Base-by-base conservation (phyloP, 2,888 invertebrate genomes). In the Ligdia adustata region DNA sequence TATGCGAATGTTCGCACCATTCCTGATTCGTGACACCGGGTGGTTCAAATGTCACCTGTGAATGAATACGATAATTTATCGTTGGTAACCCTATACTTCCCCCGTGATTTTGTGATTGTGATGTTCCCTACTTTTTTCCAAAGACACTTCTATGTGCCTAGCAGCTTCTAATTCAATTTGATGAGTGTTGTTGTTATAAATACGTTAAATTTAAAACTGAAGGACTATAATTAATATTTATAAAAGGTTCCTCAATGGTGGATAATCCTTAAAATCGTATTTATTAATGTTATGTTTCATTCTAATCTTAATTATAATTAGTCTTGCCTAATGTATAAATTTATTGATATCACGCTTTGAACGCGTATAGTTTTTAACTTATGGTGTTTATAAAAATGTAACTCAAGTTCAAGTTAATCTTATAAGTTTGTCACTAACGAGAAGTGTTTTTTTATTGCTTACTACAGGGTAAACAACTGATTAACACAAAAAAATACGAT, bases 401-500 rank as follows among this genome's bases (percentile, higher is more conserved):
- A 24, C 28, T 34, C 34, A 37, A 29, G 12, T 40, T 39, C 16
- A 5, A 20, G 6, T 27, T 26, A 7, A 12, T 16, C 3, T 47
- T 31, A 43, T 34, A 11, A 20, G 34, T 9, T 15, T 6, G n/a
- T 6, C 7, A 22, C 22, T n/a, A 22, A 22, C 6, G 22, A 22
- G n/a, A 22, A 22, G 7, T n/a, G 3, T n/a, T 41, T 29, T 12
- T 29, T 35, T 38, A 18, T 41, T 43, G 44, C 51, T 48, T 51
- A 42, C 39, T 29, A 51, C 51, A 55, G 51, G 55, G 55, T 51
- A 55, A n/a, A 22, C 22, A 22, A 16, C 3, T n/a, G n/a, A n/a
- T n/a, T n/a, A n/a, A n/a, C n/a, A n/a, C n/a, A n/a, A n/a, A n/a
- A n/a, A n/a, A n/a, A n/a, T n/a, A n/a, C n/a, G n/a, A n/a, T 27